A percentile compares a stretch with the other conserved stretches of the same genome.
phyloP scores from a whole-genome alignment of 2,888 invertebrate species.

The Aquatica leii region DNA sequence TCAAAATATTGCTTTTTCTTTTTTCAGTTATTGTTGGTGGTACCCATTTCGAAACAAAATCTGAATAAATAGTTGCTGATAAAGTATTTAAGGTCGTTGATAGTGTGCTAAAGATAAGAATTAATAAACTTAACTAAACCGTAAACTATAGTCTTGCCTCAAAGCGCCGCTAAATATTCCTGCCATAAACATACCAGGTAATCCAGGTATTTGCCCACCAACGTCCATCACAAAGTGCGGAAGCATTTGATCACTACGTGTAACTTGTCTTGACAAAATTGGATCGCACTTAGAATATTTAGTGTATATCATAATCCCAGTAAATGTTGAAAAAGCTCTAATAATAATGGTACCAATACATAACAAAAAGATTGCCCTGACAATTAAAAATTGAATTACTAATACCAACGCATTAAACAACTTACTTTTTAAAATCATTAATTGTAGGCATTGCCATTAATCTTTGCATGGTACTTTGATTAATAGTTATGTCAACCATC shows the following conservation, averaged over 20 bases:
- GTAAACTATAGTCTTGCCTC: no score
- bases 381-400: neutral
- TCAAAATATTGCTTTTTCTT: conserved; percentile 67
- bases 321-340: conserved; percentile 51
- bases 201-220: conserved; percentile 71
- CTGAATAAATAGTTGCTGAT: conserved; percentile 72
- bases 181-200: conserved; percentile 79
- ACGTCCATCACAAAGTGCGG: conserved; percentile 60
- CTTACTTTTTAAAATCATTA: conserved; percentile 63
- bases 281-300: conserved; percentile 1
- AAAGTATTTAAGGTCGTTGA: conserved; percentile 71
- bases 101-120: conserved; percentile 64
- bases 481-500: conserved; percentile 63
- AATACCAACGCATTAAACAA: conserved; percentile 5
- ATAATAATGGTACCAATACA: conserved; percentile 64
- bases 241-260: neutral
- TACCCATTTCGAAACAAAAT: conserved; percentile 67
- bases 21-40: conserved; percentile 63
- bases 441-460: conserved; percentile 68
- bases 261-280: neutral
- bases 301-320: neutral
- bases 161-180: conserved; percentile 67
- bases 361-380: conserved; percentile 23
- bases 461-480: conserved; percentile 69
- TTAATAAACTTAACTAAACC: conserved; percentile 51